Conservation (phyloP, 2,797 vertebrate species). For the Sebastes kiyomatsui region DNA sequence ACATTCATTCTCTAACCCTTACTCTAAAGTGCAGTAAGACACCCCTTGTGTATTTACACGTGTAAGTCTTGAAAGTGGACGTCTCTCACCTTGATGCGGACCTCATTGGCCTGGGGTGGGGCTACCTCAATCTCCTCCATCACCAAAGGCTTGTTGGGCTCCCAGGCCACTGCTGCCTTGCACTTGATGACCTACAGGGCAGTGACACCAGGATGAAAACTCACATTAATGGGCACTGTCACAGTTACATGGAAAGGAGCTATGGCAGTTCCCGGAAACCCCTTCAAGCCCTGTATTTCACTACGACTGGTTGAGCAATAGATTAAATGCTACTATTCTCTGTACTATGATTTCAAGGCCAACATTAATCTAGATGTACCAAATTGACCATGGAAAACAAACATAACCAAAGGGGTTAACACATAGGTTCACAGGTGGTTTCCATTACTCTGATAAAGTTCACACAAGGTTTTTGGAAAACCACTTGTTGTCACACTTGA, state of each 20-base stretch:
- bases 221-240: not conserved
- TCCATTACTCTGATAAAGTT: not conserved
- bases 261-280: not conserved
- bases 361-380: not conserved
- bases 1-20: not conserved
- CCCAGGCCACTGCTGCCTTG: constrained; percentile 91
- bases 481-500: not conserved
- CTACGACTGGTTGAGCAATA: not conserved
- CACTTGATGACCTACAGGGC: constrained; percentile 89
- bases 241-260: not conserved
- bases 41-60: not conserved
- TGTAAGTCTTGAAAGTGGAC: not conserved
- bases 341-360: not conserved
- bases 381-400: not conserved
- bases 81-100: constrained; percentile 89
- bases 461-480: not conserved
- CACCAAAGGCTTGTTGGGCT: constrained; percentile 83
- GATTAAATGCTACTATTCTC: not conserved
- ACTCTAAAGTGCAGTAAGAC: not conserved
- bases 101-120: constrained; percentile 87
- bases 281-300: not conserved
- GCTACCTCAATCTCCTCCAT: constrained; percentile 93
- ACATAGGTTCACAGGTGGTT: not conserved
- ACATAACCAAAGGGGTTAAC: not conserved
- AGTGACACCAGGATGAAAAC: not conserved